Conservation (phyloP, 2,797 vertebrate genomes). For the Nyctibius grandis region DNA sequence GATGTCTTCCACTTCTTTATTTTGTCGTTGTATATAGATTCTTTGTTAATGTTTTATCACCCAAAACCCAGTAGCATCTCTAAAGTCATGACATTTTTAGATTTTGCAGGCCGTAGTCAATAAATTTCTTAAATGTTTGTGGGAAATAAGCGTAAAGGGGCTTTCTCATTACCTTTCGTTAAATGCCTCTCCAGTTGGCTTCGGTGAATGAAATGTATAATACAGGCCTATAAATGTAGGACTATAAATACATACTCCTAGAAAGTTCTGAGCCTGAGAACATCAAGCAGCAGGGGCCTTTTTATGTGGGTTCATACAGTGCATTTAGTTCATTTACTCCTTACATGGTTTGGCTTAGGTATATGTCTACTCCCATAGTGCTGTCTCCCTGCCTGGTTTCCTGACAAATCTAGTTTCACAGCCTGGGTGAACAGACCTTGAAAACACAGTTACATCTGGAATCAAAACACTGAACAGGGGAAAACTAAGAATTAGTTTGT, state of each 20-base stretch:
- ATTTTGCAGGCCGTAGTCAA: not conserved
- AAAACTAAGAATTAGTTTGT: not conserved
- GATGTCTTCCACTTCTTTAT: not conserved
- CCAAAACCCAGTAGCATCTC: not conserved
- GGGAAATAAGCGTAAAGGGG: not conserved
- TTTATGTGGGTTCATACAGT: slow-evolving; percentile 30
- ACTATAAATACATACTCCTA: slow-evolving; percentile 30
- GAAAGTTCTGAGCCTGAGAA: slow-evolving; percentile 32
- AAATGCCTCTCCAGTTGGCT: not conserved
- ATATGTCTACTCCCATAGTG: not conserved
- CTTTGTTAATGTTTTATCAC: not conserved
- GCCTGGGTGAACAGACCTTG: not conserved
- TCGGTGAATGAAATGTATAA: not conserved
- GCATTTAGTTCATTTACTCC: slow-evolving; percentile 15
- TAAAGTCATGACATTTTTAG: not conserved
- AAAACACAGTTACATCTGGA: slow-evolving; percentile 15
- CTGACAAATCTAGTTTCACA: not conserved
- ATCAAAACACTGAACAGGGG: not conserved
- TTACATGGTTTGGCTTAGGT: not conserved
- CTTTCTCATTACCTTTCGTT: not conserved
- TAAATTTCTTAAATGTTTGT: not conserved
- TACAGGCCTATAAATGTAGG: not conserved
- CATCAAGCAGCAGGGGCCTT: slow-evolving; percentile 2
- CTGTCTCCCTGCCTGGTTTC: slow-evolving; percentile 2
- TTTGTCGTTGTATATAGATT: not conserved